Evolutionary conservation across 2,888 invertebrate species (phyloP).

Genomic region (Lydus trimaculatus): DNA sequence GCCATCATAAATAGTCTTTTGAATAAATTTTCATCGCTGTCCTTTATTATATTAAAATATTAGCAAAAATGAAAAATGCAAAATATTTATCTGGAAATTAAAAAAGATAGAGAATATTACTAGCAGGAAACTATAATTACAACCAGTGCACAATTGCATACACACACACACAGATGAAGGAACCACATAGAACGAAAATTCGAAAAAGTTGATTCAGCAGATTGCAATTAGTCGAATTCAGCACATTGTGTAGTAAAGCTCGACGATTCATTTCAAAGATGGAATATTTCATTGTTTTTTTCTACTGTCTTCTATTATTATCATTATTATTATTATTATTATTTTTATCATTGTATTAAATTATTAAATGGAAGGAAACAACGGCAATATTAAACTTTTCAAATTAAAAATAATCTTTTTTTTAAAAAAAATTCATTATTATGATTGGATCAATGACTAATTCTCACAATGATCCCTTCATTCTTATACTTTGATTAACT

Average conservation of each 20-base stretch:
- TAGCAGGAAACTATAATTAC: slow-evolving; percentile 1
- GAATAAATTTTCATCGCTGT: neutral
- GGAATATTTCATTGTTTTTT: slow-evolving; percentile 1
- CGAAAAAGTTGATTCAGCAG: slow-evolving; percentile 7
- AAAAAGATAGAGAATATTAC: slow-evolving; percentile 2
- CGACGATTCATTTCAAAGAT: slow-evolving; percentile 6
- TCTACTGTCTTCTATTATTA: neutral
- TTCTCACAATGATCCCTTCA: slow-evolving; percentile 4
- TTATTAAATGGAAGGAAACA: neutral
- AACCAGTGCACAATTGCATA: neutral
- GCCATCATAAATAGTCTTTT: neutral
- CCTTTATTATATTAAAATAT: neutral
- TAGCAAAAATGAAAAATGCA: neutral
- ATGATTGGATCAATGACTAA: neutral
- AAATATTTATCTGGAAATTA: neutral
- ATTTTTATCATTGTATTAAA: neutral
- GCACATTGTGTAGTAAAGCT: slow-evolving; percentile 9
- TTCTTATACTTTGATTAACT: slow-evolving; percentile 2
- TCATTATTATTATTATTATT: neutral
- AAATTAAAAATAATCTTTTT: neutral
- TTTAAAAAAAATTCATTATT: neutral
- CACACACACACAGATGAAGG: slow-evolving; percentile 3
- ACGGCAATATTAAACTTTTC: neutral
- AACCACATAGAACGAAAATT: slow-evolving; percentile 5
- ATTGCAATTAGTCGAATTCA: slow-evolving; percentile 11